phyloP scores from a whole-genome alignment of 2,797 vertebrate genomes.

The Carcharodon carcharias region DNA sequence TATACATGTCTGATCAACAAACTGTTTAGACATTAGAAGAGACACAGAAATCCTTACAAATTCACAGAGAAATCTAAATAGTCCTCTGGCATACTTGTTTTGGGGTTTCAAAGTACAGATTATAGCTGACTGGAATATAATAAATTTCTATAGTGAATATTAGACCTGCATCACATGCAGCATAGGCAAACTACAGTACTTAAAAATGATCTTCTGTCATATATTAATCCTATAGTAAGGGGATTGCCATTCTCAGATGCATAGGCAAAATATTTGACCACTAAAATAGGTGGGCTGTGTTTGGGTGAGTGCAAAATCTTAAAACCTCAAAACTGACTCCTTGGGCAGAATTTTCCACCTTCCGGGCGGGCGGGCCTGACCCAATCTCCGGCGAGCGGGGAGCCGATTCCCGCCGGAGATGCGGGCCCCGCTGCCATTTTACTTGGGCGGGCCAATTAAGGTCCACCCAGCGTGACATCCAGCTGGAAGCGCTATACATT shows the following conservation, averaged over 20 bases:
- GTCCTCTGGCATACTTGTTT: not conserved
- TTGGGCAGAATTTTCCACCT: no score
- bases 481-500: no score
- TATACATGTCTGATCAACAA: not conserved
- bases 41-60: not conserved
- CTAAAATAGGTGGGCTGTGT: no score
- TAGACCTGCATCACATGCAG: not conserved
- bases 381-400: no score
- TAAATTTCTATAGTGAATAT: not conserved
- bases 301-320: no score
- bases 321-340: no score
- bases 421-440: no score
- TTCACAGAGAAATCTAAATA: not conserved
- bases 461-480: no score
- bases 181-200: not conserved
- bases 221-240: not conserved
- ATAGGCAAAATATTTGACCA: no score
- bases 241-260: not conserved
- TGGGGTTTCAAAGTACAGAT: not conserved
- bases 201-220: not conserved
- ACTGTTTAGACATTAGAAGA: not conserved
- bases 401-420: no score
- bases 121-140: not conserved
- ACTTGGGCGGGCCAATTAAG: no score
- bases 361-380: no score